These are phyloP conservation scores for Rhopalosiphum nymphaeae DNA, from an alignment of 2,888 invertebrate species.

Conservation along the genomic window DNA sequence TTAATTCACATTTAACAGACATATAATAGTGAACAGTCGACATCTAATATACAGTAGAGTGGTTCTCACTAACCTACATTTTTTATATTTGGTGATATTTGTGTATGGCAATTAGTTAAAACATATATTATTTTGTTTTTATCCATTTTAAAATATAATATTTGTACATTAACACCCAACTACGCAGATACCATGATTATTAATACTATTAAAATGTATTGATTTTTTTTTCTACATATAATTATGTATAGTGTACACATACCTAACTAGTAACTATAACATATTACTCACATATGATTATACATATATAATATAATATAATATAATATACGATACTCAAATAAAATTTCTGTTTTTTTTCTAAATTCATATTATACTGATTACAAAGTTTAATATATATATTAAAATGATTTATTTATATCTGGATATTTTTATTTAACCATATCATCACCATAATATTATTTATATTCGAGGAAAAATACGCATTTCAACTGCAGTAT, in stretches of 20 bases:
- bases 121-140: too few relatives aligned
- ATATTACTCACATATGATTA: background rate
- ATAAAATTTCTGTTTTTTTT: background rate
- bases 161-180: too few relatives aligned
- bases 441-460: background rate
- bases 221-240: too few relatives aligned
- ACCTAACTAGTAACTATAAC: background rate
- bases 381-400: background rate
- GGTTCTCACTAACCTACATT: too few relatives aligned
- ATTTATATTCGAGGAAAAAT: background rate
- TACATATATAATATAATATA: background rate
- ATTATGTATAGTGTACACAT: background rate
- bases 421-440: background rate
- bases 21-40: too few relatives aligned
- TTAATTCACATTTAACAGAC: too few relatives aligned
- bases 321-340: background rate
- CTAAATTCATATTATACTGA: background rate
- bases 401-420: background rate
- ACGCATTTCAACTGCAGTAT: background rate
- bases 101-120: too few relatives aligned
- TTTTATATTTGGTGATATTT: too few relatives aligned
- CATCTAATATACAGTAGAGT: too few relatives aligned
- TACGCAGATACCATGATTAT: too few relatives aligned
- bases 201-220: too few relatives aligned
- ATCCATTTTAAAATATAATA: too few relatives aligned